Conservation (phyloP, 2,888 invertebrate species). For the Malthinus flaveolus region DNA sequence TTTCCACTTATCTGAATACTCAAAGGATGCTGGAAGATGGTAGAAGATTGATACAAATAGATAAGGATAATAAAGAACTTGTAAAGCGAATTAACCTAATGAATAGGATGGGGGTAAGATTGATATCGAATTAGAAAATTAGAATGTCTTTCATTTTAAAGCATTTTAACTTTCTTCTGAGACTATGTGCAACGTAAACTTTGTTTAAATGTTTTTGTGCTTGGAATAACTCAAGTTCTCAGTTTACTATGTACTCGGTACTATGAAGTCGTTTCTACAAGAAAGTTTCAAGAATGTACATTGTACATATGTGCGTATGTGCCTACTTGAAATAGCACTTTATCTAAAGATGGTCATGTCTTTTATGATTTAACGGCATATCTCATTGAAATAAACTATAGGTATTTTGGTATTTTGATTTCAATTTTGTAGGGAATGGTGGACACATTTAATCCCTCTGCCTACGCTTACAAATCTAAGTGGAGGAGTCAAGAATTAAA, state of each 20-base stretch:
- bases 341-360: too few relatives aligned
- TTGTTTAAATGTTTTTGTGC: too few relatives aligned
- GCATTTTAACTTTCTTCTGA: too few relatives aligned
- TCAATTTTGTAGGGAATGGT: slow-evolving; percentile 40
- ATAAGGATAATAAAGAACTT: slow-evolving; percentile 62
- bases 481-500: slow-evolving; percentile 39
- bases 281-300: too few relatives aligned
- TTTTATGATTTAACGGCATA: too few relatives aligned
- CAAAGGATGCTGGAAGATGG: slow-evolving; percentile 46
- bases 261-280: too few relatives aligned
- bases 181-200: too few relatives aligned
- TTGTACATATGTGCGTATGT: too few relatives aligned
- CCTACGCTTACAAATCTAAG: slow-evolving; percentile 40
- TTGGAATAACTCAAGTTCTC: too few relatives aligned
- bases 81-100: slow-evolving; percentile 63
- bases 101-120: slow-evolving; percentile 60
- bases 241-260: too few relatives aligned
- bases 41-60: slow-evolving; percentile 53
- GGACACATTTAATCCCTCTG: slow-evolving; percentile 43
- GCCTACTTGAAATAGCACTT: too few relatives aligned
- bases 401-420: not conserved
- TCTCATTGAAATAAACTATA: not conserved
- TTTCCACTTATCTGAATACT: slow-evolving; percentile 59
- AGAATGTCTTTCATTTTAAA: too few relatives aligned
- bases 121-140: not conserved